These are phyloP conservation scores for Scaptomyza flava DNA, from an alignment of 2,888 invertebrate genomes.

Conservation along the genomic window DNA sequence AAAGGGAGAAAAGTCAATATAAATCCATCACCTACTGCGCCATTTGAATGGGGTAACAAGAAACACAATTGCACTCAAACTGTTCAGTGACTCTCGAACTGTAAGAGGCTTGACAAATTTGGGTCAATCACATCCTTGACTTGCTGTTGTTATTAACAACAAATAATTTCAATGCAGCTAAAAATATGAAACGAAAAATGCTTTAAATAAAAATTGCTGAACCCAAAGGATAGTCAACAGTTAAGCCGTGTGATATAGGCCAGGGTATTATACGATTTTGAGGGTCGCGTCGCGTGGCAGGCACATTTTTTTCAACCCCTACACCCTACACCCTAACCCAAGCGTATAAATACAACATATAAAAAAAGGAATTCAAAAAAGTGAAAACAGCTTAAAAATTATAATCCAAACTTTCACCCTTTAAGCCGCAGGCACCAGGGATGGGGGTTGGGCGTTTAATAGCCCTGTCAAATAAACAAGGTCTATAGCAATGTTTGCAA, in stretches of 20 bases:
- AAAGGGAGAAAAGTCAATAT: not conserved
- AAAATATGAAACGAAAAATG: slow-evolving; percentile 5
- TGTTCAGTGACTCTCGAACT: not conserved
- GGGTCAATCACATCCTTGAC: slow-evolving; percentile 72
- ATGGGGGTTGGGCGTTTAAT: slow-evolving; percentile 7
- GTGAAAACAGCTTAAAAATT: slow-evolving; percentile 77
- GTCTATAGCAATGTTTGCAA: slow-evolving; percentile 33
- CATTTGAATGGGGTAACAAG: not conserved
- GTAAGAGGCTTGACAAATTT: not conserved
- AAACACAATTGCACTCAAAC: not conserved
- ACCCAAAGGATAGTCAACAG: slow-evolving; percentile 42
- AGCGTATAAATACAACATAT: slow-evolving; percentile 63
- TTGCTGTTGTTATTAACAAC: slow-evolving; percentile 52
- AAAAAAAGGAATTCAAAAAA: slow-evolving; percentile 52
- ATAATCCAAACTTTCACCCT: slow-evolving; percentile 78
- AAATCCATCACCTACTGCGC: not conserved
- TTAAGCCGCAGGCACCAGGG: slow-evolving; percentile 46
- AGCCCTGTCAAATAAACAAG: slow-evolving; percentile 27
- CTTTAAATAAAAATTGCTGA: slow-evolving; percentile 55
- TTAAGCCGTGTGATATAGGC: slow-evolving; percentile 35
- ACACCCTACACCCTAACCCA: slow-evolving; percentile 16
- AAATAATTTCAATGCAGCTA: slow-evolving; percentile 41
- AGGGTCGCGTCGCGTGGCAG: slow-evolving; percentile 73
- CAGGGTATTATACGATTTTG: slow-evolving; percentile 55
- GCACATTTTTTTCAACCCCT: slow-evolving; percentile 62